Base-by-base conservation (phyloP, 2,888 invertebrate species). In the Stramonita haemastoma region DNA sequence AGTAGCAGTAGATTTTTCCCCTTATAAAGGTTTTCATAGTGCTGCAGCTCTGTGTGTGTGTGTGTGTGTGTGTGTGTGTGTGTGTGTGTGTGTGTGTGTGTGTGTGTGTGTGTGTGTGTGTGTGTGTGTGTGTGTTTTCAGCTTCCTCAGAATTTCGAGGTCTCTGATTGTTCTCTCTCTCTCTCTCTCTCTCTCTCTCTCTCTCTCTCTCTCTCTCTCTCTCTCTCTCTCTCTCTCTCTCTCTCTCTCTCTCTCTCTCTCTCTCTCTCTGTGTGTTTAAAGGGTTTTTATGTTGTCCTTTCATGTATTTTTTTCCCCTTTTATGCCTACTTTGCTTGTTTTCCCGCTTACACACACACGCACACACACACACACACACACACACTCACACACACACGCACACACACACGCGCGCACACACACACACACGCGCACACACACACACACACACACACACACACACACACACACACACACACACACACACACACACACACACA, bases 381-480 rank as follows among this genome's bases (percentile, higher is more conserved):
- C n/a, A n/a, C n/a, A n/a, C n/a, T n/a, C n/a, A n/a, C n/a, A n/a
- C n/a, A n/a, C n/a, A n/a, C n/a, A n/a, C n/a, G n/a, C n/a, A n/a
- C n/a, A n/a, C n/a, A 26, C 56, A 19, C 57, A 85, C 84, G 34
- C 34, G 32, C 56, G 29, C 56, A 85, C 56, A 15, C 56, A 56
- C 32, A 19, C n/a, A 56, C n/a, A 56, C n/a, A n/a, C 56, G 46
- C 56, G 46, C 56, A 56, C 56, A n/a, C 6, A 8, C 6, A 8
- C 6, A n/a, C 13, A 60, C 15, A 29, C 66, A 86, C 19, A 32
- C 66, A 86, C 13, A 86, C 15, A 56, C n/a, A n/a, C 19, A 85
- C n/a, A n/a, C 57, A 85, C 46, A 56, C 57, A 85, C 56, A 56
- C 46, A 85, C 46, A 56, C 57, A 85, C 85, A 56, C 26, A 73